Conservation (phyloP, 2,888 invertebrate genomes). For the Labia minor region DNA sequence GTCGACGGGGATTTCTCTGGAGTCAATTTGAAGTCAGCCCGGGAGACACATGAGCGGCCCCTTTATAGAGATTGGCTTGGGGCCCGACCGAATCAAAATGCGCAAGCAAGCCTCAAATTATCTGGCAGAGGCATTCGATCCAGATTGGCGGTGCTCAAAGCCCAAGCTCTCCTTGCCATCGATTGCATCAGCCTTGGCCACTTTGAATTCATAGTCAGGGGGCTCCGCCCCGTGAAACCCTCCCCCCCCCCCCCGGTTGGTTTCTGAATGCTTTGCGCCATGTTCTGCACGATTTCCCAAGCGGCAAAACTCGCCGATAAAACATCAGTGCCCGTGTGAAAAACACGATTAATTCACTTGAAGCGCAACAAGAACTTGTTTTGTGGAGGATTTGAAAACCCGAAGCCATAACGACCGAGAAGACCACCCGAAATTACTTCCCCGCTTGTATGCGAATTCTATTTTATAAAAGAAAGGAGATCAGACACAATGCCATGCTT, state of each 20-base stretch:
- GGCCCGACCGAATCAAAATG: constrained; percentile 1
- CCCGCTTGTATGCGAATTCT: not conserved
- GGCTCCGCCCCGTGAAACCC: not conserved
- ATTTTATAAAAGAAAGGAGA: not conserved
- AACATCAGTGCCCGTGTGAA: not conserved
- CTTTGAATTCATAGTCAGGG: not conserved
- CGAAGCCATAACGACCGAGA: not conserved
- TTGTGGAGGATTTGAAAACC: not conserved
- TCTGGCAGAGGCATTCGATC: too few relatives aligned
- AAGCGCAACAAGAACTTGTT: not conserved
- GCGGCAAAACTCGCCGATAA: constrained; percentile 13
- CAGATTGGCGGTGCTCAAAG: too few relatives aligned
- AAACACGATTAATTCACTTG: constrained; percentile 3
- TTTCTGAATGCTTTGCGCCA: not conserved
- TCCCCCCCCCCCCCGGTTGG: not conserved
- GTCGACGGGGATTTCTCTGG: not conserved
- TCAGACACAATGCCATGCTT: not conserved
- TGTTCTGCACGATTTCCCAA: not conserved
- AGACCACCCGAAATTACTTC: not conserved
- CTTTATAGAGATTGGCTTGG: constrained; percentile 5
- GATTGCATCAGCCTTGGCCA: not conserved
- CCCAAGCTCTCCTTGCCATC: not conserved
- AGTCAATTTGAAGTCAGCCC: not conserved
- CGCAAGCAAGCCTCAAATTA: not conserved
- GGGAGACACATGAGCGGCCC: constrained; percentile 3